phyloP scores from a whole-genome alignment of 2,797 vertebrate genomes.

The Urophycis tenuis region DNA sequence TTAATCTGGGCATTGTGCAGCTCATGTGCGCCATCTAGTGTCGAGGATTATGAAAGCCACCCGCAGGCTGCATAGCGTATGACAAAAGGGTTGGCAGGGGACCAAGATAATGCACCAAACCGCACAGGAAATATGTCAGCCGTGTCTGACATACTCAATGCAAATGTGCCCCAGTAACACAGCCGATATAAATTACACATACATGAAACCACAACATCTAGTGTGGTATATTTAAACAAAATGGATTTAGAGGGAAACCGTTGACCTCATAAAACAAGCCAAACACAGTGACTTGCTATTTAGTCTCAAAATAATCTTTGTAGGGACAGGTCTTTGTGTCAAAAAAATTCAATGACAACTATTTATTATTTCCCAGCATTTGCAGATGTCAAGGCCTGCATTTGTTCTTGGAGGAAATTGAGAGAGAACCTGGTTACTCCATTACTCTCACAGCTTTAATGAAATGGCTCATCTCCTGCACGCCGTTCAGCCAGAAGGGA shows the following conservation, averaged over 20 bases:
- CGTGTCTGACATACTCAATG: constrained; percentile 20
- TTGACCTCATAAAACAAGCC: not conserved
- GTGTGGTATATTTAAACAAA: not conserved
- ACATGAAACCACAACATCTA: not conserved
- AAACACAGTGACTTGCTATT: not conserved
- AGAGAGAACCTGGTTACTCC: not conserved
- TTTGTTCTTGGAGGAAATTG: not conserved
- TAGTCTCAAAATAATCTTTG: not conserved
- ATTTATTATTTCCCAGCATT: not conserved
- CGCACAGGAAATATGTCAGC: constrained; percentile 24
- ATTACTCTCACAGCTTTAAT: not conserved
- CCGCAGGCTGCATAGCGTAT: constrained; percentile 20
- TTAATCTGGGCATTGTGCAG: not conserved
- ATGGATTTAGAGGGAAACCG: too few species aligned
- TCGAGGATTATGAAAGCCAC: constrained; percentile 17
- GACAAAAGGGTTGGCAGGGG: constrained; percentile 37
- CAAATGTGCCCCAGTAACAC: constrained; percentile 13
- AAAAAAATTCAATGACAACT: not conserved
- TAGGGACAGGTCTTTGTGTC: too few species aligned
- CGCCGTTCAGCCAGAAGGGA: not conserved
- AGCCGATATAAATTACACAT: constrained; percentile 4
- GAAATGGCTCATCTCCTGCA: not conserved
- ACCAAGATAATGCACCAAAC: constrained; percentile 58
- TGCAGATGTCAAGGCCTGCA: not conserved
- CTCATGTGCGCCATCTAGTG: constrained; percentile 50